Base-by-base conservation (phyloP, 2,797 vertebrate genomes). In the Glyptemys insculpta region DNA sequence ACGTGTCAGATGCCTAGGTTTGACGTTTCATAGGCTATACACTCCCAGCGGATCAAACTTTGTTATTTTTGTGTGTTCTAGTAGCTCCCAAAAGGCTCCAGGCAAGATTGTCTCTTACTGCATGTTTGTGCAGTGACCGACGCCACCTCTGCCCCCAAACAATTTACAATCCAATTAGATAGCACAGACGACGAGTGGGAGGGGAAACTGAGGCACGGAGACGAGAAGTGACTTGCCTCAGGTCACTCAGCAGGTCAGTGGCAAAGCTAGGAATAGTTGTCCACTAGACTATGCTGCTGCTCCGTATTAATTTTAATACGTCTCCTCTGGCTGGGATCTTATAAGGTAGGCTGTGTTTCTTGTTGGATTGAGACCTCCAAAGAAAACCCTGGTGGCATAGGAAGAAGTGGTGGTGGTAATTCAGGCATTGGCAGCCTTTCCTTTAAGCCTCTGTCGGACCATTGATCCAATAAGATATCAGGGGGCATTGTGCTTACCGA, bases 381-480 rank as follows among this genome's bases (percentile, higher is more conserved):
- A 6, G 19, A 72, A 88, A 18, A n/a, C 81, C 44, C 7, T 16
- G 27, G 23, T 49, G 83, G 80, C 87, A 85, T 7, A 47, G 29
- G 29, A 88, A 88, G 34, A 91, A 12, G 27, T 8, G 68, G 37
- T 9, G 21, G 18, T 5, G 1, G 0, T 15, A 15, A 37, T 79
- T 89, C 12, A 74, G 56, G 79, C 47, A 12, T 8, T 81, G 56
- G 59, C 27, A 81, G 2, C 84, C 86, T 79, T 76, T 86, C 84
- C 81, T 78, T 62, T 81, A 81, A 81, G 81, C 25, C 49, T 2
- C 41, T 27, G 59, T 27, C 76, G 83, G n/a, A 25, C 91, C 53
- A 34, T 0, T 3, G 81, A 87, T n/a, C 27, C 62, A 54, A 0
- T 27, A 76, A 80, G 52, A 8, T 4, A 53, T 12, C 0, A 5